phyloP scores from a whole-genome alignment of 1,140 invertebrate species.

The Diuraphis noxia region DNA sequence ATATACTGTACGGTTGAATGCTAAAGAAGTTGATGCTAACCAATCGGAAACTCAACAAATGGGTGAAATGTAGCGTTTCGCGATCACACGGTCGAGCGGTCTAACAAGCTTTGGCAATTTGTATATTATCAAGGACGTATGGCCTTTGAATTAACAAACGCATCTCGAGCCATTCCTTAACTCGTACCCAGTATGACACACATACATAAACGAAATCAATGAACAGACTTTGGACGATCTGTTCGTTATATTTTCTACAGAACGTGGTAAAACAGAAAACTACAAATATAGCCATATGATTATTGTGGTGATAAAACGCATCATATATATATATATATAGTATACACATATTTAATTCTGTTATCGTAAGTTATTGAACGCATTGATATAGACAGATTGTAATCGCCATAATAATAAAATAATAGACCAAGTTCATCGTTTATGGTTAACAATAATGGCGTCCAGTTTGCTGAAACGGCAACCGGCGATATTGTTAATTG shows the following conservation, averaged over 20 bases:
- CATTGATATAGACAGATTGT: background rate
- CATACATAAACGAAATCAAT: background rate
- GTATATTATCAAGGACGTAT: background rate
- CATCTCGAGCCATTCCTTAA: background rate
- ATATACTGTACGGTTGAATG: background rate
- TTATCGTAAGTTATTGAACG: background rate
- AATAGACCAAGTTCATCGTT: background rate
- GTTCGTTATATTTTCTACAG: too few species aligned
- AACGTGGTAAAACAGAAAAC: too few species aligned
- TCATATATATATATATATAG: background rate
- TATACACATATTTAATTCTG: background rate
- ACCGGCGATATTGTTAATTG: background rate
- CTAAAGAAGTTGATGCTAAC: conserved; percentile 3
- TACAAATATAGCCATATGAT: too few species aligned
- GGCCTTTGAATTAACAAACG: conserved; percentile 25
- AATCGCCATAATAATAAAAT: background rate
- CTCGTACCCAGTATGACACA: background rate
- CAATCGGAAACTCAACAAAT: conserved; percentile 11
- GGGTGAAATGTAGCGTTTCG: conserved; percentile 12
- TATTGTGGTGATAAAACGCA: too few species aligned
- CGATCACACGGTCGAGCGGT: conserved; percentile 19
- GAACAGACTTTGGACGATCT: background rate
- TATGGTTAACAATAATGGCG: background rate
- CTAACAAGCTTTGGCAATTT: conserved; percentile 19
- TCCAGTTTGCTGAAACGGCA: background rate